Conservation (phyloP, 2,888 invertebrate genomes). For the Clitarchus hookeri region DNA sequence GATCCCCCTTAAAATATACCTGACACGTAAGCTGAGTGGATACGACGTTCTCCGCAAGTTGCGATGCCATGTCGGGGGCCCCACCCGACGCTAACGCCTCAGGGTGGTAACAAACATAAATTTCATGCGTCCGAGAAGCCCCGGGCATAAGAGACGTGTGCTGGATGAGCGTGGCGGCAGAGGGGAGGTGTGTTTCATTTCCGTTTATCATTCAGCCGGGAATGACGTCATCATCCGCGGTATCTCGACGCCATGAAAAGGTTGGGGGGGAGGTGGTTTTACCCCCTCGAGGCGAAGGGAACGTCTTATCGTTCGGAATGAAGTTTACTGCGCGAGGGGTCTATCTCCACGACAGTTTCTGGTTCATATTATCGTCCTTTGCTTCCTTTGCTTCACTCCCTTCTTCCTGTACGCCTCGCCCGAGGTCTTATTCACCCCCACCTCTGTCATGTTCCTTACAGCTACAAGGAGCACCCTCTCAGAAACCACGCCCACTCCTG, state of each 20-base stretch:
- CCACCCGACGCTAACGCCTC: not conserved
- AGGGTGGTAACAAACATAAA: not conserved
- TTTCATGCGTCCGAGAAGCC: not conserved
- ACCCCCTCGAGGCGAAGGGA: not conserved
- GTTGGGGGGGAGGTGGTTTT: not conserved
- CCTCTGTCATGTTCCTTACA: too few species aligned
- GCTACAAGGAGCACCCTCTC: too few species aligned
- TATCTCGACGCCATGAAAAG: not conserved
- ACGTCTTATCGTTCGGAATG: slow-evolving; percentile 14
- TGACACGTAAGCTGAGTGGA: too few species aligned
- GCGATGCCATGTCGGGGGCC: not conserved
- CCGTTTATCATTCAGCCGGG: not conserved
- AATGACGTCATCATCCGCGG: not conserved
- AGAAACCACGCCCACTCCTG: too few species aligned
- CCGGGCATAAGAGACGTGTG: not conserved
- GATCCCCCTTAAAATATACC: too few species aligned
- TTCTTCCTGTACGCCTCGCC: not conserved
- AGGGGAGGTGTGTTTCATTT: not conserved
- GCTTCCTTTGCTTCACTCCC: not conserved
- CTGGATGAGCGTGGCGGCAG: not conserved
- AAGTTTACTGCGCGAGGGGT: not conserved
- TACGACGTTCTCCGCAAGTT: not conserved
- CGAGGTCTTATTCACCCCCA: too few species aligned
- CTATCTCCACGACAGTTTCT: slow-evolving; percentile 11
- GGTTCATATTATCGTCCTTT: not conserved